Percentiles rank a stretch among this genome's conserved stretches.
Conservation (phyloP, 64 coral and sea anemone genomes). For the Dendrophyllia cribrosa region DNA sequence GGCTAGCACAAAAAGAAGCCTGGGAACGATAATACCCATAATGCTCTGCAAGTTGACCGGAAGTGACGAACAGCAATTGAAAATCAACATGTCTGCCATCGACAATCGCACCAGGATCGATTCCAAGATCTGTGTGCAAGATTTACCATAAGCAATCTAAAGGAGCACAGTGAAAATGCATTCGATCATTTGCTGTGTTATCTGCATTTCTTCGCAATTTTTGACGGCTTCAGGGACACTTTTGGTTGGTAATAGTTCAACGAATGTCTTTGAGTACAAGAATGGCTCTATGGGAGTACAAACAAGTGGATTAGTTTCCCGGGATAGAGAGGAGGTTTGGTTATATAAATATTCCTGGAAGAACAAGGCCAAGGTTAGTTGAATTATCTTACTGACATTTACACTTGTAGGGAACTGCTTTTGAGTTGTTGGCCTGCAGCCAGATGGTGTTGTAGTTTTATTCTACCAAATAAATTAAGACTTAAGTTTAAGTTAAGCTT, state of each 20-base stretch:
- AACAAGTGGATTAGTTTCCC: slow-evolving; percentile 33
- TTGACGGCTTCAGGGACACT: not conserved
- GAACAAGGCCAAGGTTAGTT: slow-evolving; percentile 26
- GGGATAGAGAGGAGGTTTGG: slow-evolving; percentile 66
- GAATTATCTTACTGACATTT: not conserved
- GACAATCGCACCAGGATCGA: not conserved
- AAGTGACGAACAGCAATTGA: not conserved
- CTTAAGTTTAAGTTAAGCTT: too few relatives aligned
- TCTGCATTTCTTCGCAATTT: not conserved
- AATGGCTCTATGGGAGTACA: slow-evolving; percentile 44
- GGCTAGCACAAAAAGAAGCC: not conserved
- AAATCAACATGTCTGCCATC: not conserved
- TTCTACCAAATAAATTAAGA: too few relatives aligned
- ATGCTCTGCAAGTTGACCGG: not conserved
- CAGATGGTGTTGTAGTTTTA: too few relatives aligned
- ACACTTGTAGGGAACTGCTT: too few relatives aligned
- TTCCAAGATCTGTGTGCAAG: not conserved
- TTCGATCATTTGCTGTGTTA: not conserved
- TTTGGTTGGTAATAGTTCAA: not conserved
- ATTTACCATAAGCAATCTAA: too few relatives aligned
- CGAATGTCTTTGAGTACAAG: slow-evolving; percentile 33
- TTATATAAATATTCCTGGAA: slow-evolving; percentile 33
- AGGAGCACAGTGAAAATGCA: not conserved
- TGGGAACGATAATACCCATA: not conserved
- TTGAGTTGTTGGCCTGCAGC: not conserved